Evolutionary conservation across 2,888 invertebrate genomes (phyloP).

Genomic region (Troides oblongomaculatus): DNA sequence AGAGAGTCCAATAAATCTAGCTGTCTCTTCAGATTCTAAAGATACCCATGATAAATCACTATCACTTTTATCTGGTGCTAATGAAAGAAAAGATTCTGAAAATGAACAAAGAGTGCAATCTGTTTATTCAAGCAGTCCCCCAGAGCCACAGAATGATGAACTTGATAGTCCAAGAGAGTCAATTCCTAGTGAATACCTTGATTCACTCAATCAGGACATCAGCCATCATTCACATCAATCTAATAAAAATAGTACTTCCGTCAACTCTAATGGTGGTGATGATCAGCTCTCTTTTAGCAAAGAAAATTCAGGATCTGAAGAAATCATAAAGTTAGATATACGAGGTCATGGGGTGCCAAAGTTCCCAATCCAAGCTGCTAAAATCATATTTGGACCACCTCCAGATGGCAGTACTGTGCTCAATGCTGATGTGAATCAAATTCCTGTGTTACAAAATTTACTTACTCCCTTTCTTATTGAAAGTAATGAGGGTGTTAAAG

Average conservation of each 20-base stretch:
- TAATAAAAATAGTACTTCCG: conserved; percentile 38
- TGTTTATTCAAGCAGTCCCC: conserved; percentile 9
- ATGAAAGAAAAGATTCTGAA: conserved; percentile 4
- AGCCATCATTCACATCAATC: conserved; percentile 40
- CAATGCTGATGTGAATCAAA: conserved; percentile 49
- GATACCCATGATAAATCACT: conserved; percentile 45
- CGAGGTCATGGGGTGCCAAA: conserved; percentile 67
- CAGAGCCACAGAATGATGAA: conserved; percentile 37
- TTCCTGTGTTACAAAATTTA: conserved; percentile 62
- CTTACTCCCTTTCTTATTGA: conserved; percentile 67
- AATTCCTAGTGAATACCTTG: conserved; percentile 58
- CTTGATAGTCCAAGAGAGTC: conserved; percentile 46
- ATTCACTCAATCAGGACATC: conserved; percentile 65
- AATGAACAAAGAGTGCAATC: conserved; percentile 6
- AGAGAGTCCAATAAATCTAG: conserved; percentile 67
- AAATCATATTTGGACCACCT: conserved; percentile 72
- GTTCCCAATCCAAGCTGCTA: conserved; percentile 56
- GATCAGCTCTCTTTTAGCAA: conserved; percentile 44
- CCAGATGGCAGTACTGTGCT: conserved; percentile 62
- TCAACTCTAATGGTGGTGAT: conserved; percentile 40
- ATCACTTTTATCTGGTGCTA: conserved; percentile 31
- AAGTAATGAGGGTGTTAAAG: conserved; percentile 49
- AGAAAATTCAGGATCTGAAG: conserved; percentile 65
- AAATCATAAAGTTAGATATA: conserved; percentile 74
- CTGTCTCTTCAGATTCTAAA: conserved; percentile 62